A percentile compares a stretch with the other conserved stretches of the same genome.
These are phyloP conservation scores for Tortrix viridana DNA, from an alignment of 2,888 invertebrate species.

Conservation along the genomic window DNA sequence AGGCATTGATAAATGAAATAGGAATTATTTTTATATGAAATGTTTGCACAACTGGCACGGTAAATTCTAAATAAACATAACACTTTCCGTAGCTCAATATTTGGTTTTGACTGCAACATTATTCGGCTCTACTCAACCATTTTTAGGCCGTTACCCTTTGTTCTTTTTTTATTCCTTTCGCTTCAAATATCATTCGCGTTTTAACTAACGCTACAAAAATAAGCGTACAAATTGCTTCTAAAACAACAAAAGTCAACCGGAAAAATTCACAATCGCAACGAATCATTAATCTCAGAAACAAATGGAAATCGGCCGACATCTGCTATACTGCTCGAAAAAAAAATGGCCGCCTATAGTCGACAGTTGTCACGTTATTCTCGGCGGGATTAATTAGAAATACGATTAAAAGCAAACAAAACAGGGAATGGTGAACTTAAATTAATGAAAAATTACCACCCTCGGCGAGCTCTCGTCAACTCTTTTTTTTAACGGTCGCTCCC, in stretches of 20 bases:
- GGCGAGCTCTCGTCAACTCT: conserved; percentile 83
- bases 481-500: conserved; percentile 83
- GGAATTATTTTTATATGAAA: background rate
- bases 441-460: conserved; percentile 85
- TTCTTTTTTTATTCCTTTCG: conserved; percentile 65
- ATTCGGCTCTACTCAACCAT: conserved; percentile 39
- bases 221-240: conserved; percentile 84
- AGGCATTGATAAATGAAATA: no score
- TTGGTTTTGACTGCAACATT: background rate
- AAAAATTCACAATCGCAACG: conserved; percentile 84
- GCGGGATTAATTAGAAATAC: conserved; percentile 85
- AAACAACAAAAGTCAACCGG: conserved; percentile 84
- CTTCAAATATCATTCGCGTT: conserved; percentile 77
- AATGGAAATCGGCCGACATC: conserved; percentile 84
- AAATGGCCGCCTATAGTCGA: conserved; percentile 82
- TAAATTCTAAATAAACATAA: background rate
- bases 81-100: no score
- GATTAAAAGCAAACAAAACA: conserved; percentile 85
- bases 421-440: conserved; percentile 85
- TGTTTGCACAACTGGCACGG: background rate
- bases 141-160: conserved; percentile 49
- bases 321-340: conserved; percentile 78
- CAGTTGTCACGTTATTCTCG: conserved; percentile 85
- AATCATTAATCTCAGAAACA: conserved; percentile 85
- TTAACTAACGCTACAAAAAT: conserved; percentile 82